A percentile compares a stretch with the other conserved stretches of the same genome.
Conservation (phyloP, 1,140 invertebrate genomes). For the Lordiphosa mommai region DNA sequence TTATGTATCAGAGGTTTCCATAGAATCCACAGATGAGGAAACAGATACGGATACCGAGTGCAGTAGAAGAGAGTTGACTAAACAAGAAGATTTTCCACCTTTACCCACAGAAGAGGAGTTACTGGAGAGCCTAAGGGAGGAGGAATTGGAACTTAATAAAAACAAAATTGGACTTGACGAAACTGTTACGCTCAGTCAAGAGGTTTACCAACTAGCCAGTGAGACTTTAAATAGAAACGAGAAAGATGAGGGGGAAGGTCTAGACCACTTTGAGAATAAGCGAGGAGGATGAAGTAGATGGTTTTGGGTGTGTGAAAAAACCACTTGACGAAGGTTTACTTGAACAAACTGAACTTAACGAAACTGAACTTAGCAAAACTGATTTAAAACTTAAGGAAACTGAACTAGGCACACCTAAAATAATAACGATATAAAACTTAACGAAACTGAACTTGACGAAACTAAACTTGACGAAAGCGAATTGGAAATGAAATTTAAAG, state of each 20-base stretch:
- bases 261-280: neutral
- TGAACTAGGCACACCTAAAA: constrained; percentile 6
- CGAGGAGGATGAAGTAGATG: neutral
- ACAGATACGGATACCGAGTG: constrained; percentile 15
- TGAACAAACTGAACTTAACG: too few relatives aligned
- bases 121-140: constrained; percentile 58
- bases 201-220: constrained; percentile 2
- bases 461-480: neutral
- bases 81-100: constrained; percentile 49
- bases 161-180: constrained; percentile 6
- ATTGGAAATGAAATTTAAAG: too few relatives aligned
- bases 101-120: constrained; percentile 64
- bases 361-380: too few relatives aligned
- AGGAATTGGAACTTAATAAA: constrained; percentile 13
- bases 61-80: neutral
- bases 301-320: too few relatives aligned
- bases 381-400: neutral
- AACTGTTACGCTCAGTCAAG: neutral
- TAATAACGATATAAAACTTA: constrained; percentile 2
- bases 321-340: too few relatives aligned
- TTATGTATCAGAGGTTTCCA: constrained; percentile 58
- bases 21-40: constrained; percentile 15
- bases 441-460: constrained; percentile 2
- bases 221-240: neutral
- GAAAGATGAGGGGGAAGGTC: neutral